Evolutionary conservation across 2,797 vertebrate genomes (phyloP).

Genomic region (Gastrophryne carolinensis): DNA sequence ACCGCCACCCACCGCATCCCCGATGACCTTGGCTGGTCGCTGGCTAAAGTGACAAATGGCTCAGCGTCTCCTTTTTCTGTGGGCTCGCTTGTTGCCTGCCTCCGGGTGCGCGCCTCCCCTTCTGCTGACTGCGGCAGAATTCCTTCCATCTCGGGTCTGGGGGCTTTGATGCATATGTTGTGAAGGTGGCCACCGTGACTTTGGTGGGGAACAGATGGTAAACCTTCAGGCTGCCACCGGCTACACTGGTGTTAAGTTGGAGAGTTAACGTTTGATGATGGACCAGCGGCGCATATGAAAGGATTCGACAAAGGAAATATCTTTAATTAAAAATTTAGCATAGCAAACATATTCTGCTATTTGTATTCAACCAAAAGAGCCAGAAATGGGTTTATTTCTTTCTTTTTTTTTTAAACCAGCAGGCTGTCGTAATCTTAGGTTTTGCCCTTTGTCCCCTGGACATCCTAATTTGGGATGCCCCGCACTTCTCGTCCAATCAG

Average conservation of each 20-base stretch:
- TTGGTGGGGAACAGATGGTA: conserved; percentile 93
- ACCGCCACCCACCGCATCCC: conserved; percentile 46
- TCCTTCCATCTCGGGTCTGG: conserved; percentile 72
- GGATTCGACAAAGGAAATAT: conserved; percentile 77
- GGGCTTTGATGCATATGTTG: conserved; percentile 92
- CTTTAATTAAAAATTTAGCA: conserved; percentile 82
- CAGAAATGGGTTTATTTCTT: conserved; percentile 64
- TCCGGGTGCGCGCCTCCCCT: conserved; percentile 67
- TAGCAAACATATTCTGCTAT: conserved; percentile 71
- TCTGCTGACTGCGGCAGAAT: conserved; percentile 70
- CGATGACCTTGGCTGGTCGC: conserved; percentile 65
- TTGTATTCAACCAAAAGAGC: conserved; percentile 65
- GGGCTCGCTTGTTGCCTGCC: conserved; percentile 71
- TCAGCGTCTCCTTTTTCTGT: conserved; percentile 62
- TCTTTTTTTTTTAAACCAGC: neutral
- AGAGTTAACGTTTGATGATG: conserved; percentile 89
- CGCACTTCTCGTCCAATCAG: too few relatives aligned
- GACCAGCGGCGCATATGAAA: conserved; percentile 93
- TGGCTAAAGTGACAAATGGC: conserved; percentile 56
- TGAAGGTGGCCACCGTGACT: conserved; percentile 87
- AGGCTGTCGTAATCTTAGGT: too few relatives aligned
- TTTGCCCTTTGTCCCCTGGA: too few relatives aligned
- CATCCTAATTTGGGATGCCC: too few relatives aligned
- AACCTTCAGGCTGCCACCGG: conserved; percentile 92
- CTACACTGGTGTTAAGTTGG: conserved; percentile 86